Base-by-base conservation (phyloP, 2,888 invertebrate genomes). In the Ichneumoninae sp. region DNA sequence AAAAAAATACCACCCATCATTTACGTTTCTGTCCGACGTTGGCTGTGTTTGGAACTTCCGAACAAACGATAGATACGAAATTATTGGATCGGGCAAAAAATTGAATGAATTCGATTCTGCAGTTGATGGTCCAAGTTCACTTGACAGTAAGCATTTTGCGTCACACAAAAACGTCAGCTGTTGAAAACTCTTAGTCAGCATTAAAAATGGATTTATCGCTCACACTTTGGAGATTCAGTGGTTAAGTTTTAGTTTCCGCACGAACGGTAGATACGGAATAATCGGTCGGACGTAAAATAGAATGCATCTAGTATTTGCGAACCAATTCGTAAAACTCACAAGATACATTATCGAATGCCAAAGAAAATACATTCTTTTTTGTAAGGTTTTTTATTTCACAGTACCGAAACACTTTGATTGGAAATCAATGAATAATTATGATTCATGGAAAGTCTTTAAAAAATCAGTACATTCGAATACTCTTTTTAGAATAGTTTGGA, bases 171-270 rank as follows among this genome's bases (percentile, higher is more conserved):
- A 44, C 44, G 44, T 13, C 44, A 16, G 16, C 16, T 47, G 33
- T n/a, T 33, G 63, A 16, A 6, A 63, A 63, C 7, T 63, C 2
- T 63, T 63, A 33, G 63, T 22, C 36, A 63, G 33, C 76, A 54
- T 47, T 77, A 44, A 33, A 63, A 77, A 71, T 82, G 65, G 54
- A 40, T 73, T 44, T 40, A 10, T 36, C 65, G 30, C 47, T 75
- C 65, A 16, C 33, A 22, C 50, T 6, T 65, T 47, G 16, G 16
- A 47, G 16, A 16, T 16, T 47, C 44, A 16, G 4, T 47, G 44
- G 44, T 47, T 47, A 47, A 16, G 44, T 47, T 47, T 44, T 16
- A 16, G 13, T 16, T 13, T 57, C 10, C 22, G 10, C 8, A 0
- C 26, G 2, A 57, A 13, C 26, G 5, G 26, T 10, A n/a, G 50